A percentile compares a stretch with the other conserved stretches of the same genome.
These are phyloP conservation scores for Phymorhynchus buccinoides DNA, from an alignment of 1,140 invertebrate genomes.

Conservation along the genomic window DNA sequence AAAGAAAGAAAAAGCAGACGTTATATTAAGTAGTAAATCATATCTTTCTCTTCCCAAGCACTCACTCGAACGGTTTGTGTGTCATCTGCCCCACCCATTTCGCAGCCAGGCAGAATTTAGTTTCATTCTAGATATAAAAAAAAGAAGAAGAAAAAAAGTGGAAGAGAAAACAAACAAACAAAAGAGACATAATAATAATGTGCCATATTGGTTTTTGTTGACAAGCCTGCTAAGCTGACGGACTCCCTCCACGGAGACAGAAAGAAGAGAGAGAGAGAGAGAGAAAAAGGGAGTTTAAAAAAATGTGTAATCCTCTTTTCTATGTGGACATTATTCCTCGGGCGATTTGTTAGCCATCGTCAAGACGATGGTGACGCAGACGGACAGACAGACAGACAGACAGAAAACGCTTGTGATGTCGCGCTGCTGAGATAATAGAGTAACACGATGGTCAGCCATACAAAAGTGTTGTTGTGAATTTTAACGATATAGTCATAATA, in stretches of 20 bases:
- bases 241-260: background rate
- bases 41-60: background rate
- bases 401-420: background rate
- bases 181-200: background rate
- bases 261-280: background rate
- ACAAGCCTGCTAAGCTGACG: slow-evolving; percentile 5
- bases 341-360: background rate
- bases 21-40: slow-evolving; percentile 20
- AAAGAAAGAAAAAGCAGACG: background rate
- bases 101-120: background rate
- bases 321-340: background rate
- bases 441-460: background rate
- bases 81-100: slow-evolving; percentile 8
- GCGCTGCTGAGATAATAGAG: background rate
- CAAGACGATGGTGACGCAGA: background rate
- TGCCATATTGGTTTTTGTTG: slow-evolving; percentile 6
- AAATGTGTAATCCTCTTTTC: background rate
- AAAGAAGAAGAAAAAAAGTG: too few species aligned
- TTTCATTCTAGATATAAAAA: background rate
- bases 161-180: background rate
- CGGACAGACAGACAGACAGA: background rate
- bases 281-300: background rate
- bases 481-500: too few species aligned
- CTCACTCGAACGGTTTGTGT: background rate
- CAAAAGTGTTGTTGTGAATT: too few species aligned